Conservation (phyloP, 2,113 vertebrate genomes). For the Acinonyx jubatus region DNA sequence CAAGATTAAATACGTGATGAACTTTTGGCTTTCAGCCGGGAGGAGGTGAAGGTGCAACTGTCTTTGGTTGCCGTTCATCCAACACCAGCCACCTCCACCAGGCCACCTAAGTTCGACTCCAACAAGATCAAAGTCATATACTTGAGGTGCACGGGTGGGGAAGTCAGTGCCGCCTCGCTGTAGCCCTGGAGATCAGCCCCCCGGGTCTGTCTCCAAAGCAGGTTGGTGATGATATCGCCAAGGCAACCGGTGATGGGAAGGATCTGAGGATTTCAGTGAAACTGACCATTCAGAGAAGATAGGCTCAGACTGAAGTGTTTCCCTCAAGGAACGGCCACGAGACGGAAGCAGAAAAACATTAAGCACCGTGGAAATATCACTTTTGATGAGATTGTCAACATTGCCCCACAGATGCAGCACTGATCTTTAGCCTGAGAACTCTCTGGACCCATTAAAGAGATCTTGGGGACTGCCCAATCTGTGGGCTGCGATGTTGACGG, state of each 20-base stretch:
- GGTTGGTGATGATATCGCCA: neutral
- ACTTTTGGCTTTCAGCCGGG: neutral
- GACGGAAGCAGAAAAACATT: neutral
- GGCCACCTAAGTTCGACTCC: neutral
- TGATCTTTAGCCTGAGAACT: neutral
- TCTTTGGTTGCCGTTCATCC: neutral
- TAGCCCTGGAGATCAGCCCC: neutral
- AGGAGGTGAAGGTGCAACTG: neutral
- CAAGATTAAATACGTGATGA: neutral
- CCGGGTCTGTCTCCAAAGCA: neutral
- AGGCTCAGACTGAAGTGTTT: neutral
- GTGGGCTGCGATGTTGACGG: neutral
- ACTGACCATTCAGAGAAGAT: neutral
- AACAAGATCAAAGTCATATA: neutral
- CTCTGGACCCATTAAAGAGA: neutral
- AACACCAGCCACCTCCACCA: neutral
- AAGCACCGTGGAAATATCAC: neutral
- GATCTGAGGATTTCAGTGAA: neutral
- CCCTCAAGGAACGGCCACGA: neutral
- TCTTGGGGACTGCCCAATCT: neutral
- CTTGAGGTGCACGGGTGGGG: neutral
- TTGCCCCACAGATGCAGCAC: neutral
- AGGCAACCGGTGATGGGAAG: neutral
- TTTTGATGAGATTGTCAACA: neutral
- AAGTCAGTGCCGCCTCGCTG: neutral